phyloP scores from a whole-genome alignment of 1,140 invertebrate species.

The Lasioglossum baleicum region DNA sequence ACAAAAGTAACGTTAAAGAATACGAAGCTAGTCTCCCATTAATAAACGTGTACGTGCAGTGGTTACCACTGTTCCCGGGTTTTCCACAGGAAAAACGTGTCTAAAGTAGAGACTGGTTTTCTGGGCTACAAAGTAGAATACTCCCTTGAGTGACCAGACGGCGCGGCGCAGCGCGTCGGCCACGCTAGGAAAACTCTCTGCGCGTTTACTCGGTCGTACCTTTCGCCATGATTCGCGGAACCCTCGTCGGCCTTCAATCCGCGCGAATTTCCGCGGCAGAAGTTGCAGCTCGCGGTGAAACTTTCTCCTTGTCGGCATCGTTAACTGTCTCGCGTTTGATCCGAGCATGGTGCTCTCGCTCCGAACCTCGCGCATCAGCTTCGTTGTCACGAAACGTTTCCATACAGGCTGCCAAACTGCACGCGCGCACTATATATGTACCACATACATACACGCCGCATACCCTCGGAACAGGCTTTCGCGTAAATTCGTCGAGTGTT shows the following conservation, averaged over 20 bases:
- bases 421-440: no score
- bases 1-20: no score
- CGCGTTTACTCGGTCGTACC: background rate
- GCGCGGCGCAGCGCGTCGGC: no score
- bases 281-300: conserved; percentile 34
- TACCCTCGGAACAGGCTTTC: conserved; percentile 1
- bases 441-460: background rate
- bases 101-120: no score
- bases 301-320: conserved; percentile 49
- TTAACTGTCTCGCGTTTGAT: conserved; percentile 58
- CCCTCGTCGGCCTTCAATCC: background rate
- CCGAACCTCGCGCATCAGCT: conserved; percentile 21
- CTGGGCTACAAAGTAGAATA: no score
- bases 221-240: no score
- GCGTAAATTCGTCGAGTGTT: conserved; percentile 46
- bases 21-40: no score
- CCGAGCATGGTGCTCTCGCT: conserved; percentile 17
- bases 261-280: conserved; percentile 17
- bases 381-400: conserved; percentile 37
- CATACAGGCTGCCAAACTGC: background rate
- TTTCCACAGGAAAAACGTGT: no score
- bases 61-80: no score
- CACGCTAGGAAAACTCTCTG: no score
- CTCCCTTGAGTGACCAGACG: no score
- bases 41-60: no score